These are phyloP conservation scores for Phainopepla nitens DNA, from an alignment of 2,113 vertebrate species.

Conservation along the genomic window DNA sequence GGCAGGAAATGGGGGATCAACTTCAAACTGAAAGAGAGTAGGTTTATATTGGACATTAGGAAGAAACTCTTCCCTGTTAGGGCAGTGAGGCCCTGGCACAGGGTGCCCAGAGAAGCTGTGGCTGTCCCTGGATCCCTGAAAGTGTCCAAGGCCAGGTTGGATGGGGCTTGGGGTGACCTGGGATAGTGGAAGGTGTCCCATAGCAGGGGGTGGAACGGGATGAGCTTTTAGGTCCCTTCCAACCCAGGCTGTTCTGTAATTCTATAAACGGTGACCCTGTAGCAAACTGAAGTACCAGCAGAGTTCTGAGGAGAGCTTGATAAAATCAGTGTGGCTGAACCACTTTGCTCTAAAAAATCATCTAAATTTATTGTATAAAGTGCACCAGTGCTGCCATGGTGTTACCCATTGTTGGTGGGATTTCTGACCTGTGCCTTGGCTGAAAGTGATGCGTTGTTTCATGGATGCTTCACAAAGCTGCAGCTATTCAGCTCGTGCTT, in stretches of 20 bases:
- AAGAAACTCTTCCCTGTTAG: background rate
- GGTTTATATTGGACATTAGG: background rate
- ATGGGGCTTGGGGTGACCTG: accelerated
- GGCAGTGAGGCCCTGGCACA: background rate
- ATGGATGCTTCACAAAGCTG: background rate
- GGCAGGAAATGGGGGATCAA: background rate
- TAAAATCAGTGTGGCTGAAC: background rate
- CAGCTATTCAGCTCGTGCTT: slow-evolving; percentile 31
- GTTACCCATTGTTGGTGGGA: background rate
- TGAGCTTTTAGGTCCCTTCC: background rate
- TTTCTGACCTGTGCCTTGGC: slow-evolving; percentile 3
- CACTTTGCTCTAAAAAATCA: background rate
- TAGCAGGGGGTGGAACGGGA: background rate
- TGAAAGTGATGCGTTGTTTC: slow-evolving; percentile 3
- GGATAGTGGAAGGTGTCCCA: background rate
- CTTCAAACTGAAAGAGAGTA: background rate
- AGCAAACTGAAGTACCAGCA: background rate
- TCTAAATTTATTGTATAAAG: background rate
- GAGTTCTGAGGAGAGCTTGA: background rate
- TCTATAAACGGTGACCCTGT: background rate
- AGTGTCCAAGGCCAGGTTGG: background rate
- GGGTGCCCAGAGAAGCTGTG: background rate
- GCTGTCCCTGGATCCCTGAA: background rate
- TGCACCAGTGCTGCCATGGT: accelerated
- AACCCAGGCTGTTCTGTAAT: background rate